Evolutionary conservation across 2,113 vertebrate species (phyloP), one percentile per base, ranked within the genome.

Genomic region (Hydropotes inermis): DNA sequence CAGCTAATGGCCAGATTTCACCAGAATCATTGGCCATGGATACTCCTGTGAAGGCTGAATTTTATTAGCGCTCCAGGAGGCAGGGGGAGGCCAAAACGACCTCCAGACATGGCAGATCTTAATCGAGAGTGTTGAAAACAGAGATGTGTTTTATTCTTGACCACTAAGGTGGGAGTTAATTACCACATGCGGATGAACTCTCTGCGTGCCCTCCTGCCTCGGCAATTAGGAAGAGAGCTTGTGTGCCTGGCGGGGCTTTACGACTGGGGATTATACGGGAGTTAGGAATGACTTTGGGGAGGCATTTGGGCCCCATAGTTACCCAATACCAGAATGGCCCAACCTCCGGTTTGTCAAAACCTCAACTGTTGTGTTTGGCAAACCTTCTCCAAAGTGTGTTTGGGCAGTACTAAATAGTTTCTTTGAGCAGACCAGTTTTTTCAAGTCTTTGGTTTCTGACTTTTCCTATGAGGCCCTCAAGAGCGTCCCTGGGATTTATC

Each of bases 91-190:
- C 86, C 43, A 6, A 81, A 93, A 91, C 17, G 91, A 7, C 81
- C 94, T 61, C 91, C 91, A 96, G 87, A 83, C 74, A 14, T 82
- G 57, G 87, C 45, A 5, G 74, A 85, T 91, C 89, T 96, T 39
- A 90, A 81, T 94, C 25, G 25, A 19, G 83, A 58, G 85, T 87
- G 96, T 94, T 92, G 93, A 76, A 92, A 92, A 96, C 82, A 95
- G 91, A 93, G 54, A 45, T 64, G 79, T 87, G 89, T 94, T 96
- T 96, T 43, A 94, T 94, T 97, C 74, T 81, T 57, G 67, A 57
- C 86, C 25, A 57, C 87, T 87, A 84, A 96, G 89, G 90, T 90
- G 90, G 54, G 87, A 92, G 96, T 81, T 95, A 89, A 64, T 96
- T 83, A 84, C 50, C 47, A 19, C 64, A 15, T 36, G 50, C 28